A percentile compares a stretch with the other conserved stretches of the same genome.
phyloP scores from a whole-genome alignment of 2,888 invertebrate genomes.

The Tinea semifulvella region DNA sequence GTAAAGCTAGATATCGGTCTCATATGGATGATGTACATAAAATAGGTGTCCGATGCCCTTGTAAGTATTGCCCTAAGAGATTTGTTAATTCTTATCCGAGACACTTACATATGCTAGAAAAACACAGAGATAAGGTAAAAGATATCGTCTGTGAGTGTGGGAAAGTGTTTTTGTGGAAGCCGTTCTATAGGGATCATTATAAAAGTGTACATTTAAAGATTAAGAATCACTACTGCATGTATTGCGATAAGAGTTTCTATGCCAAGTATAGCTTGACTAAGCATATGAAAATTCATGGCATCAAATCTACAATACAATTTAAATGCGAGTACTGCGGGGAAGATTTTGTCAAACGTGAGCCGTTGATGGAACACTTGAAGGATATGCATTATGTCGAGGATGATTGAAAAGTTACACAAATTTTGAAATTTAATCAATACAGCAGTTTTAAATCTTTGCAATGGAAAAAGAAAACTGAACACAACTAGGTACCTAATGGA shows the following conservation, averaged over 20 bases:
- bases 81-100: conserved; percentile 27
- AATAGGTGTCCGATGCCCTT: conserved; percentile 21
- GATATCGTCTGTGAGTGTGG: conserved; percentile 29
- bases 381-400: too few species aligned
- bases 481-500: too few species aligned
- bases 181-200: conserved; percentile 46
- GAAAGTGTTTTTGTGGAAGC: conserved; percentile 43
- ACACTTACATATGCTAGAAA: conserved; percentile 29
- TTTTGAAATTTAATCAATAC: too few species aligned
- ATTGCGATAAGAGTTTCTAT: conserved; percentile 26
- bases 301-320: too few species aligned
- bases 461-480: too few species aligned
- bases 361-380: too few species aligned
- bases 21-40: neutral
- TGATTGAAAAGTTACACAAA: too few species aligned
- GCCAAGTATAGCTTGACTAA: conserved; percentile 24
- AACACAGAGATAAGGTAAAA: conserved; percentile 32
- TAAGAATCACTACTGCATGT: conserved; percentile 29
- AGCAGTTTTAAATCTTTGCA: too few species aligned
- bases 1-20: neutral
- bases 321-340: too few species aligned
- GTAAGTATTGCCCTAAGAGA: conserved; percentile 31
- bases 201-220: conserved; percentile 35
- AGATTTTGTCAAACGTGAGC: too few species aligned
- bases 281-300: conserved; percentile 26